phyloP scores from a whole-genome alignment of 2,113 vertebrate genomes.

The Carettochelys insculpta region DNA sequence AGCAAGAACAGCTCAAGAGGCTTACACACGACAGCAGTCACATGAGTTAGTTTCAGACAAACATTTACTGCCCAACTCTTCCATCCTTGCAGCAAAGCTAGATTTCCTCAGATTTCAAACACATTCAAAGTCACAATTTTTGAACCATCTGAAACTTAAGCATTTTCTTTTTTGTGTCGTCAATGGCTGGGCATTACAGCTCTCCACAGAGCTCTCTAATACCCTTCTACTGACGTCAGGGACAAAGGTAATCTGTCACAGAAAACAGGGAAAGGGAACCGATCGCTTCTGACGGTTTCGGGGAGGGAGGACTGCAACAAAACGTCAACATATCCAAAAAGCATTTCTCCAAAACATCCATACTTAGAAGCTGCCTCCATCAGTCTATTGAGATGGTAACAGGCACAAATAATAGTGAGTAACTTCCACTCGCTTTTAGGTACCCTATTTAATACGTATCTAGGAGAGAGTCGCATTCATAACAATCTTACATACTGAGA shows the following conservation, averaged over 20 bases:
- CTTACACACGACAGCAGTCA: slow-evolving; percentile 57
- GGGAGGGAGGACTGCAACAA: not conserved
- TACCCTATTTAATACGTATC: not conserved
- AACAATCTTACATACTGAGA: not conserved
- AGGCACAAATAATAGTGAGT: not conserved
- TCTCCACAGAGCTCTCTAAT: not conserved
- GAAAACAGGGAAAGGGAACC: not conserved
- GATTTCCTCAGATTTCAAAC: not conserved
- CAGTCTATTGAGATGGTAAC: not conserved
- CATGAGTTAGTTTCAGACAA: not conserved
- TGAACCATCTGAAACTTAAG: slow-evolving; percentile 2
- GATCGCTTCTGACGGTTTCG: accelerated
- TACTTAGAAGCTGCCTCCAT: accelerated
- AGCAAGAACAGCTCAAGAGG: slow-evolving; percentile 46
- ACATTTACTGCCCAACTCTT: not conserved
- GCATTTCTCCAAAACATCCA: not conserved
- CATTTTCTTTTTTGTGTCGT: slow-evolving; percentile 4
- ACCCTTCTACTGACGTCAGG: not conserved
- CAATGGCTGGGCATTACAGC: not conserved
- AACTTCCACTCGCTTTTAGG: not conserved
- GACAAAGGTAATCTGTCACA: not conserved
- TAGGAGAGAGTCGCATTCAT: not conserved
- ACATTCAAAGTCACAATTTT: not conserved
- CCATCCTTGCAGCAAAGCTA: not conserved
- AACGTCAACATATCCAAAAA: not conserved